Conservation (phyloP, 2,888 invertebrate species). For the Drosophila diplacantha region DNA sequence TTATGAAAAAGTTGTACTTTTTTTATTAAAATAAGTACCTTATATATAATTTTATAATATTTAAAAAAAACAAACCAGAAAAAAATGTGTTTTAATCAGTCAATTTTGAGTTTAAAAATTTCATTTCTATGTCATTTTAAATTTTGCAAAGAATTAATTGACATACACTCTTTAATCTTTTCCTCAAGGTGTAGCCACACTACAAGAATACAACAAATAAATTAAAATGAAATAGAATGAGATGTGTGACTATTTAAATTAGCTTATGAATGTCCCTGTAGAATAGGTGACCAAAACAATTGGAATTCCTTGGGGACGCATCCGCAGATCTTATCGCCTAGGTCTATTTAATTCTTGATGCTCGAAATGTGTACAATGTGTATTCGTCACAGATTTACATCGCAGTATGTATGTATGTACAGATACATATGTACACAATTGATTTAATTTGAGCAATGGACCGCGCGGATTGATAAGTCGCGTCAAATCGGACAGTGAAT, state of each 20-base stretch:
- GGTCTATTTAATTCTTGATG: background rate
- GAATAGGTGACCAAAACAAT: background rate
- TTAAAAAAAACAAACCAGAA: no score
- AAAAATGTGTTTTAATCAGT: no score
- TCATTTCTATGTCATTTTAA: no score
- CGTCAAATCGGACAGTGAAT: constrained; percentile 35
- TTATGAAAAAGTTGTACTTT: no score
- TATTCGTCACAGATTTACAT: constrained; percentile 14
- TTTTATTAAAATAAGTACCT: no score
- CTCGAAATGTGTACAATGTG: background rate
- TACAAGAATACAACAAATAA: background rate
- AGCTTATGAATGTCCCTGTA: background rate
- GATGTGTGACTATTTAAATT: no score
- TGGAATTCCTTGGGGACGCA: no score
- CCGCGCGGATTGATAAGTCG: constrained; percentile 52
- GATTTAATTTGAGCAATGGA: constrained; percentile 18
- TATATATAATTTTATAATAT: no score
- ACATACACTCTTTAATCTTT: no score
- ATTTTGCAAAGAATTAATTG: no score
- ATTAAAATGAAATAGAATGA: background rate
- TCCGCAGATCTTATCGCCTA: background rate
- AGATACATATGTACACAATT: constrained; percentile 2
- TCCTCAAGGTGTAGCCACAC: no score
- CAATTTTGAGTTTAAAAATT: no score
- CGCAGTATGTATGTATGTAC: background rate